phyloP scores from a whole-genome alignment of 2,797 vertebrate species.

The Acipenser oxyrinchus region DNA sequence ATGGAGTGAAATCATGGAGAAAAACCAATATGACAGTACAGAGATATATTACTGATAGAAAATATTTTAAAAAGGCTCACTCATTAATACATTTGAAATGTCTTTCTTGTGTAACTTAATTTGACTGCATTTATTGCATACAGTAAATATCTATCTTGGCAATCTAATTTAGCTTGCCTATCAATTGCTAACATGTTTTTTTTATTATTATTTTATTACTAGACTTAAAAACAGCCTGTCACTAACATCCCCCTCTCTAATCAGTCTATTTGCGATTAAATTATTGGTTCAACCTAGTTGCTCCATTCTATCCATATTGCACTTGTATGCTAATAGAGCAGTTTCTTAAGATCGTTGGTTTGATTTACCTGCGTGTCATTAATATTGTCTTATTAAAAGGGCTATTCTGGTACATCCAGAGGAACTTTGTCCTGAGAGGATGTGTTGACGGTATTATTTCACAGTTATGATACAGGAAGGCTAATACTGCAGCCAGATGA shows the following conservation, averaged over 20 bases:
- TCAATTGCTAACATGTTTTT: neutral
- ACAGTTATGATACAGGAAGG: constrained; percentile 43
- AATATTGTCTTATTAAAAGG: constrained; percentile 42
- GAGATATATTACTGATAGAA: neutral
- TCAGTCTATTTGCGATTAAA: constrained; percentile 11
- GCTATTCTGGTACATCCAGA: constrained; percentile 38
- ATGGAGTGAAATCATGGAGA: too few relatives aligned
- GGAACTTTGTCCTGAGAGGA: constrained; percentile 47
- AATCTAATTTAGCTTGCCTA: too few relatives aligned
- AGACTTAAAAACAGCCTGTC: too few relatives aligned
- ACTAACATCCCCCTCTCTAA: neutral
- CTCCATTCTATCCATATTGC: constrained; percentile 8
- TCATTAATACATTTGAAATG: neutral
- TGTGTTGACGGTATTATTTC: constrained; percentile 36
- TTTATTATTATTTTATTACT: neutral
- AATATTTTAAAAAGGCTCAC: neutral
- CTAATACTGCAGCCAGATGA: constrained; percentile 85
- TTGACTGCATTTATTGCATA: too few relatives aligned
- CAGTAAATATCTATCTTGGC: too few relatives aligned
- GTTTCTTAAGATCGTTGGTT: constrained; percentile 19
- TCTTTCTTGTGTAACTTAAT: neutral
- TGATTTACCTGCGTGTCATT: constrained; percentile 35
- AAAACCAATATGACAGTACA: too few relatives aligned
- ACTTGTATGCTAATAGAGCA: constrained; percentile 18
- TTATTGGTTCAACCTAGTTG: constrained; percentile 14